Base-by-base conservation (phyloP, 2,888 invertebrate genomes). In the Cactoblastis cactorum region DNA sequence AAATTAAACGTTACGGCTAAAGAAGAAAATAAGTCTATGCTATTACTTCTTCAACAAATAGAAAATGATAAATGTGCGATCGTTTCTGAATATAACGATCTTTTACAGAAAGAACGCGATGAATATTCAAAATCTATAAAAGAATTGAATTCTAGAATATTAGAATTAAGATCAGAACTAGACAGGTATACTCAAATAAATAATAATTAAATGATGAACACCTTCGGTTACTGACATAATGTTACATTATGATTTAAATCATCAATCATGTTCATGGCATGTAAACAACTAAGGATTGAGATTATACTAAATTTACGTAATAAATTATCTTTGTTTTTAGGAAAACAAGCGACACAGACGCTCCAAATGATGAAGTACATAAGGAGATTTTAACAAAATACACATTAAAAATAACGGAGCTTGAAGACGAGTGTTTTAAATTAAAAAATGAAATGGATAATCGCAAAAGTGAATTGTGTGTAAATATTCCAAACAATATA, bases 391-490 rank as follows among this genome's bases (percentile, higher is more conserved):
- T 71, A 51, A 67, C 62, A 58, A 88, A 90, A 69, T 91, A 91
- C 64, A 74, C 83, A 3, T 64, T 78, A 18, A 86, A 83, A 73
- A 78, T 81, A 33, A 64, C 75, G 9, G 77, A 82, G 52, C 67
- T 86, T 18, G 83, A 89, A 71, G 82, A 86, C 22, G 77, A 78
- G 56, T 82, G 80, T 62, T 88, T 90, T 57, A 81, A 75, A 59
- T 57, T 82, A 43, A 74, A 85, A 76, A 83, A 78, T 77, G 79
- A 86, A 64, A 56, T 90, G 58, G 88, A 80, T 61, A 75, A 77
- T 53, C 73, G 73, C 60, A 80, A 83, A 74, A 61, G 77, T 46
- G 88, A 91, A 54, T 69, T 93, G 76, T 93, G 85, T 80, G 92
- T 83, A 28, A 18, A 43, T 43, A 9, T 19, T 38, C 32, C 28